These are phyloP conservation scores for Tychaedon coryphoeus DNA, from an alignment of 2,113 vertebrate species.

Conservation along the genomic window DNA sequence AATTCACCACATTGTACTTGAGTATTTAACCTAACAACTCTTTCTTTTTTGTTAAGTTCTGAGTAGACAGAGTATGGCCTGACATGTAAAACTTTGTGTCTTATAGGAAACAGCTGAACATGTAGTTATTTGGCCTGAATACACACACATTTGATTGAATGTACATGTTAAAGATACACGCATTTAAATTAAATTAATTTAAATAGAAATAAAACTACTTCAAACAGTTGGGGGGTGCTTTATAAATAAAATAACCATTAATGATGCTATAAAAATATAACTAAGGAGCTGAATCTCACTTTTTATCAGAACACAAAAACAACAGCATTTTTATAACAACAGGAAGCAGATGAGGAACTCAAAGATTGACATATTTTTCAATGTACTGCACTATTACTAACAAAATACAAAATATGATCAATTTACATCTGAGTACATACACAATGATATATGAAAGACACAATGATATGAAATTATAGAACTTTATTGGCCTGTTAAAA, in stretches of 20 bases:
- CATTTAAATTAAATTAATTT: neutral
- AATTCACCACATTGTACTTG: neutral
- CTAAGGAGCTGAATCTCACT: neutral
- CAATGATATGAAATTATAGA: constrained; percentile 51
- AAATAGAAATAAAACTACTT: neutral
- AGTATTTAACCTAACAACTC: neutral
- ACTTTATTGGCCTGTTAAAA: constrained; percentile 75
- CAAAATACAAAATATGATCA: neutral
- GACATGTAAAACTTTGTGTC: neutral
- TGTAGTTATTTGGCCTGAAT: neutral
- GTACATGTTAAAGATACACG: neutral
- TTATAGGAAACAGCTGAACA: neutral
- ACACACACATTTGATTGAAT: neutral
- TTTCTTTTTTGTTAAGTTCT: neutral
- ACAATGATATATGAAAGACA: constrained; percentile 28
- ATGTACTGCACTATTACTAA: neutral
- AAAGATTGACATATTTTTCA: neutral
- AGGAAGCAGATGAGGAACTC: neutral
- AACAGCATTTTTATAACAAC: neutral
- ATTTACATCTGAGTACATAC: neutral
- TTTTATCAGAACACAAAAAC: neutral
- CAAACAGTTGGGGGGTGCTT: neutral
- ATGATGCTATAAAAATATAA: neutral
- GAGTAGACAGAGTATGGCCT: neutral
- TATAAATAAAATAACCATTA: neutral